Conservation (phyloP, 2,797 vertebrate genomes). For the Sternarchorhynchus goeldii region DNA sequence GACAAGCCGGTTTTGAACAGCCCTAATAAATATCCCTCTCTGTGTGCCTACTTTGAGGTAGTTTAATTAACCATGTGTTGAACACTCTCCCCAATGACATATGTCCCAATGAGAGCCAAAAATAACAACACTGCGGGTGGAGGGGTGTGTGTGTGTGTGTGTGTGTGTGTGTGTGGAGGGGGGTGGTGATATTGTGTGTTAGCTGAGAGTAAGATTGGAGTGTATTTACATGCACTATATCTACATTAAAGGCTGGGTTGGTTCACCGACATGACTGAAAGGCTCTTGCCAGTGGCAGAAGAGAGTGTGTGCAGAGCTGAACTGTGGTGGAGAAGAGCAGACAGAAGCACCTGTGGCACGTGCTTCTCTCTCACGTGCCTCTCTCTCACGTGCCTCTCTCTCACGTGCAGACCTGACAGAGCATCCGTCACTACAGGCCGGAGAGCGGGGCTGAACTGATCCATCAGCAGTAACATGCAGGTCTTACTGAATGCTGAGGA, state of each 20-base stretch:
- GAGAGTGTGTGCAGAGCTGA: slow-evolving; percentile 33
- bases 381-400: slow-evolving; percentile 55
- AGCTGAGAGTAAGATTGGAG: slow-evolving; percentile 59
- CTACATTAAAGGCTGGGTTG: slow-evolving; percentile 66
- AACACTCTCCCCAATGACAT: slow-evolving; percentile 71
- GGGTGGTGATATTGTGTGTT: slow-evolving; percentile 46
- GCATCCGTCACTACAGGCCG: slow-evolving; percentile 40
- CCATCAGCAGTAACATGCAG: slow-evolving; percentile 69
- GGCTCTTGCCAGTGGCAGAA: slow-evolving; percentile 58
- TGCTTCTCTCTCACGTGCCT: slow-evolving; percentile 54
- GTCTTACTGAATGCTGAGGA: slow-evolving; percentile 52
- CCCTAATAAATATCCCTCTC: slow-evolving; percentile 74
- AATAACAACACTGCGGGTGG: slow-evolving; percentile 67
- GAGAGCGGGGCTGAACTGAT: slow-evolving; percentile 66
- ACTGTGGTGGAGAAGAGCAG: slow-evolving; percentile 51
- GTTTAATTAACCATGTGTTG: slow-evolving; percentile 74
- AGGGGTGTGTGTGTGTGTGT: slow-evolving; percentile 57
- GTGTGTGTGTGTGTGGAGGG: slow-evolving; percentile 20
- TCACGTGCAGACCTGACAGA: slow-evolving; percentile 56
- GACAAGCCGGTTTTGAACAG: slow-evolving; percentile 71
- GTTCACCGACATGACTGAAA: slow-evolving; percentile 71
- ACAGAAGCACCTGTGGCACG: slow-evolving; percentile 66
- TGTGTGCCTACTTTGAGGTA: slow-evolving; percentile 72
- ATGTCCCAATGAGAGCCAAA: slow-evolving; percentile 69
- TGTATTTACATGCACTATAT: slow-evolving; percentile 63